These are phyloP conservation scores for Leptoteleia sp. DNA, from an alignment of 1,140 invertebrate species.

Conservation along the genomic window DNA sequence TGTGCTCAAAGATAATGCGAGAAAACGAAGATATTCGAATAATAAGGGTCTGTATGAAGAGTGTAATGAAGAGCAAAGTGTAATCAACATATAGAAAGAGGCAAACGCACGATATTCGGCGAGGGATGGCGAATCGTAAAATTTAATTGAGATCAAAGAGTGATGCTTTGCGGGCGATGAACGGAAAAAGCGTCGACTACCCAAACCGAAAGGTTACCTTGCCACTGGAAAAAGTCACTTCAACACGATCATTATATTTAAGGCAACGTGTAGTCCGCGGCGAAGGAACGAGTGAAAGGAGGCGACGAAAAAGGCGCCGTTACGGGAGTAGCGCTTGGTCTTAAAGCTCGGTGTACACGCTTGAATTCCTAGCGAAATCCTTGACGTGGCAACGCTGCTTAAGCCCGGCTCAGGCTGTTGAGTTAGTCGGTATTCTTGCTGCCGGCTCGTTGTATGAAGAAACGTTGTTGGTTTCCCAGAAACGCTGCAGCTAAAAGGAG, in stretches of 20 bases:
- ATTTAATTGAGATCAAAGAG: conserved; percentile 34
- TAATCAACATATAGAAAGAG: conserved; percentile 20
- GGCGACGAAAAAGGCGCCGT: conserved; percentile 41
- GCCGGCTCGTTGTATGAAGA: conserved; percentile 37
- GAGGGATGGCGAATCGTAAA: conserved; percentile 13
- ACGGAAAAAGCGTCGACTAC: conserved; percentile 17
- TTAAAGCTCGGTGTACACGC: conserved; percentile 24
- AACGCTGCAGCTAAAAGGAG: conserved; percentile 44
- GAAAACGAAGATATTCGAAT: conserved; percentile 7
- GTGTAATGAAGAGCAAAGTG: conserved; percentile 32
- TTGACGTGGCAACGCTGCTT: conserved; percentile 50
- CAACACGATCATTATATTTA: conserved; percentile 42
- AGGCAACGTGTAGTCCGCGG: conserved; percentile 23
- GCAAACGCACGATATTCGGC: conserved; percentile 2
- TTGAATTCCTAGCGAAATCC: conserved; percentile 43
- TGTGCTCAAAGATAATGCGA: conserved; percentile 17
- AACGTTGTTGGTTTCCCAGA: conserved; percentile 54
- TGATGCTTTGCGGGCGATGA: conserved; percentile 1
- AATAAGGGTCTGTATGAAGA: conserved; percentile 8
- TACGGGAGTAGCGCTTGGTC: too few relatives aligned
- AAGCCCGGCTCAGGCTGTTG: conserved; percentile 46
- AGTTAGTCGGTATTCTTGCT: conserved; percentile 52
- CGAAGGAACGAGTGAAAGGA: conserved; percentile 7
- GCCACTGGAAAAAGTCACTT: conserved; percentile 26
- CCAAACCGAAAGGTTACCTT: conserved; percentile 33